Evolutionary conservation across 2,797 vertebrate genomes (phyloP), one percentile per base, ranked within the genome.

Genomic region (Falco cherrug): DNA sequence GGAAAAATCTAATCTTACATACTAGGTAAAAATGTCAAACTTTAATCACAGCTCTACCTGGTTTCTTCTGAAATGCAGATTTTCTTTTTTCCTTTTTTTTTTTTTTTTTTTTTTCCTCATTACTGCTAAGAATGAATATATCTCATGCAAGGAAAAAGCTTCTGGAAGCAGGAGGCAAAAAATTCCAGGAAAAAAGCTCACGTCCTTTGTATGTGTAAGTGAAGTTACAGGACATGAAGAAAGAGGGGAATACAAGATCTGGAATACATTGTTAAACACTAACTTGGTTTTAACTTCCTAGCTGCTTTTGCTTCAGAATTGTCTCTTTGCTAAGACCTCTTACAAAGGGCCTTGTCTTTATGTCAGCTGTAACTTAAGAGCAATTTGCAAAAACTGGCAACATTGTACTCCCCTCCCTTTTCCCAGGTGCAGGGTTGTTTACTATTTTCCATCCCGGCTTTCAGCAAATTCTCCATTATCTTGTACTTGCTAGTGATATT

Each of bases 1-100:
- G 84, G 92, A 90, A 96, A 96, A 89, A 82, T 95, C 63, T 84
- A 85, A 90, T 91, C 73, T 88, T 95, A 76, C 57, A 31, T 84
- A n/a, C 86, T 73, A 94, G 68, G 75, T 91, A 85, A 83, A 92
- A 96, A 79, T 33, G 76, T 91, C 93, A 96, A 6, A 48, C 86
- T 94, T 96, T 96, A 94, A 96, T 95, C 81, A 75, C 68, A 83
- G 16, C 26, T 89, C 56, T 96, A 92, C 90, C 89, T 96, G 78
- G 9, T n/a, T 15, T 71, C 87, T 92, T 95, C 88, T 92, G 35
- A 89, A 70, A 87, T 69, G 50, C 26, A 81, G 26, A 12, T 2
- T 54, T 51, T 28, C 45, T 56, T 65, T 43, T 37, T 22, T 9
- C 8, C 50, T 13, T 28, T 43, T 43, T 16, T 39, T 61, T 11